Evolutionary conservation across 2,888 invertebrate species (phyloP).

Genomic region (Aphrophora alni): DNA sequence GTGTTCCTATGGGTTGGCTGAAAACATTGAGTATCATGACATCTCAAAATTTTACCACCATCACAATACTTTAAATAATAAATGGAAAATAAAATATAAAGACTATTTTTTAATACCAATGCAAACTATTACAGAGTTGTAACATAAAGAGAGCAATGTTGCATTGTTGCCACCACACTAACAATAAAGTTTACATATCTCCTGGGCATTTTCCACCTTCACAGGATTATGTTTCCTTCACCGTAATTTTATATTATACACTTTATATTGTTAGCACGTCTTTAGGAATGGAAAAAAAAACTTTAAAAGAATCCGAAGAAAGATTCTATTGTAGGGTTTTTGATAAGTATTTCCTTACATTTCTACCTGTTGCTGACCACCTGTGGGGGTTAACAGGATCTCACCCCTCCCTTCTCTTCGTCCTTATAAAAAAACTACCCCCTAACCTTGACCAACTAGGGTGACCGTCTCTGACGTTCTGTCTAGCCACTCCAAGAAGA

Average conservation of each 20-base stretch:
- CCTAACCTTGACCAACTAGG: conserved; percentile 2
- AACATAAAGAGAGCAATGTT: no score
- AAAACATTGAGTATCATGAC: no score
- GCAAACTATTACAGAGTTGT: no score
- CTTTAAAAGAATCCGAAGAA: neutral
- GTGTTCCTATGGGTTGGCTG: no score
- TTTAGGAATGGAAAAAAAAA: neutral
- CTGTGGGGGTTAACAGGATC: conserved; percentile 7
- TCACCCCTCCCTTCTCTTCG: neutral
- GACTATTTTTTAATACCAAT: no score
- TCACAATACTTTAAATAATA: no score
- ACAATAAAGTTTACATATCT: no score
- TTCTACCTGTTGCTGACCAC: conserved; percentile 6
- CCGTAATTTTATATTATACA: neutral
- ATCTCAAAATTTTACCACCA: no score
- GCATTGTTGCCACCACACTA: no score
- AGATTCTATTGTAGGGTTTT: neutral
- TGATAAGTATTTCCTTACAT: conserved; percentile 3
- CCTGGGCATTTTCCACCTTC: no score
- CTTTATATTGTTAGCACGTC: neutral
- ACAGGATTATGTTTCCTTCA: neutral
- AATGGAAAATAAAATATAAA: no score
- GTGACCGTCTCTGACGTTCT: neutral
- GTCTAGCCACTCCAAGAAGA: neutral
- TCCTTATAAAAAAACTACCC: no score